Conservation (phyloP, 2,888 invertebrate species). For the Linyphia triangularis region DNA sequence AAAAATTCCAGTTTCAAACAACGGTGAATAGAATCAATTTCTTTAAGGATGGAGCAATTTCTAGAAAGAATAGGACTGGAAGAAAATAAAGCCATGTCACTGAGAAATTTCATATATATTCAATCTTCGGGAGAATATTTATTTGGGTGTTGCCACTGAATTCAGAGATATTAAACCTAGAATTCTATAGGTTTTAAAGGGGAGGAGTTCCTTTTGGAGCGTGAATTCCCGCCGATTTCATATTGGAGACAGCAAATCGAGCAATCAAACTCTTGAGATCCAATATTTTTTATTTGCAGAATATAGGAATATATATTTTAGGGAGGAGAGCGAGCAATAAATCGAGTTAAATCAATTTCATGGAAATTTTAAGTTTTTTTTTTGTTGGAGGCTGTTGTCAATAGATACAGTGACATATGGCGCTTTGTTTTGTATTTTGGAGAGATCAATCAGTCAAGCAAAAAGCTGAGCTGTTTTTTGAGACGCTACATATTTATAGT, state of each 20-base stretch:
- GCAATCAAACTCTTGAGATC: conserved; percentile 15
- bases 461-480: neutral
- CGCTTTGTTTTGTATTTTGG: conserved; percentile 19
- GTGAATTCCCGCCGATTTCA: conserved; percentile 28
- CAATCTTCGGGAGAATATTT: conserved; percentile 38
- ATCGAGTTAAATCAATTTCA: conserved; percentile 62
- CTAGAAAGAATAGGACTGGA: no score
- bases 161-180: neutral
- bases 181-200: no score
- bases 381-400: no score
- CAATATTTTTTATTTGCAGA: neutral
- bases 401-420: conserved; percentile 18
- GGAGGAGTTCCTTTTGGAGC: conserved; percentile 1
- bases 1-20: no score
- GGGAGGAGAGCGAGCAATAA: neutral
- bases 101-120: conserved; percentile 45
- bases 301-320: neutral
- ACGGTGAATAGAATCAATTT: no score
- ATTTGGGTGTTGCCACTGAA: conserved; percentile 4
- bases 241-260: conserved; percentile 37
- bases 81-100: neutral
- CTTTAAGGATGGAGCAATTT: no score
- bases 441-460: neutral
- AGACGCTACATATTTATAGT: conserved; percentile 17
- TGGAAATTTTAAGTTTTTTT: conserved; percentile 27